Evolutionary conservation across 2,113 vertebrate species (phyloP), one percentile per base, ranked within the genome.

Genomic region (Vidua macroura): DNA sequence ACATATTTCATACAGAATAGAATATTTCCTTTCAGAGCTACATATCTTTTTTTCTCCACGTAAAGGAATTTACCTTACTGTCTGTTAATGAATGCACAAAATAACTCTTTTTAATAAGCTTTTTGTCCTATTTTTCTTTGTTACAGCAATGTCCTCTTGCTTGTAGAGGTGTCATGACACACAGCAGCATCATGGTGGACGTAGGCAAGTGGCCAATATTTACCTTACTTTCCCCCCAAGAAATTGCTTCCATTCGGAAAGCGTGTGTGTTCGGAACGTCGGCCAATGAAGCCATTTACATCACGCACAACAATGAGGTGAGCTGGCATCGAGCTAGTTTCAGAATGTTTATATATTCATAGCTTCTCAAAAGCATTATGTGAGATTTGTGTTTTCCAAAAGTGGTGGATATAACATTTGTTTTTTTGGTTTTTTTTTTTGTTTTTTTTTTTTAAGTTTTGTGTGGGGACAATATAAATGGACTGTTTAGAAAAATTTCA

Each of bases 161-260:
- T 48, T 46, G 11, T 97, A 97, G 94, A 92, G 89, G 46, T 6
- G 23, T 60, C 53, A 83, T 92, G 93, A 95, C 96, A 41, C 89
- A 87, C 44, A 86, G 66, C 79, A 95, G 74, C 96, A 95, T 95
- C 97, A 99, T 99, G 99, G 99, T 99, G 97, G 99, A 99, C 92
- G 98, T 99, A 37, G 98, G 98, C 63, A 99, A 99, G 95, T 99
- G 99, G 99, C 99, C 99, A 18, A 98, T 99, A 76, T 99, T 99
- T 96, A 99, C 98, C 76, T 97, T 99, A 33, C 97, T 99, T 93
- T 98, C 98, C 5, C 97, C 98, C 27, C 98, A 99, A 90, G 99
- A 99, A 74, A 97, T 99, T 20, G 92, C 98, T 21, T 98, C 98
- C 15, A 98, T 99, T 90, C 96, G 98, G 68, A 99, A 99, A 72